Evolutionary conservation across 2,888 invertebrate genomes (phyloP).

Genomic region (Quadroppia sp.): DNA sequence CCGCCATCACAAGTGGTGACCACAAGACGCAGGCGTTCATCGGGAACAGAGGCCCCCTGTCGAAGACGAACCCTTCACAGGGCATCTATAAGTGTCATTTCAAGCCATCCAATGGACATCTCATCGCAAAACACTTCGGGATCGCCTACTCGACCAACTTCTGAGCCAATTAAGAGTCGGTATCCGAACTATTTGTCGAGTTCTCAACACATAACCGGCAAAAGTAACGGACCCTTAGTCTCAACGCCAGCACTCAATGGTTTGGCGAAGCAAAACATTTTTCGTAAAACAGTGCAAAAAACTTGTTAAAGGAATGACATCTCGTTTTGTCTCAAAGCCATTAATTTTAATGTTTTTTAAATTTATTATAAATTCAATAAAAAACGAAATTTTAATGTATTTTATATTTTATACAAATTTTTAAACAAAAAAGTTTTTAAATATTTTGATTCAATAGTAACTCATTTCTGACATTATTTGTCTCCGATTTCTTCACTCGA

Average conservation of each 20-base stretch:
- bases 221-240: conserved; percentile 3
- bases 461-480: not conserved
- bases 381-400: not conserved
- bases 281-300: conserved; percentile 35
- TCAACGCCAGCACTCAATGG: not conserved
- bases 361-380: not conserved
- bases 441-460: not conserved
- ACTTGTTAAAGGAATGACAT: conserved; percentile 9
- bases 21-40: not conserved
- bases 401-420: not conserved
- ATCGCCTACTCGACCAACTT: conserved; percentile 27
- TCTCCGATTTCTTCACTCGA: not conserved
- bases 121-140: not conserved
- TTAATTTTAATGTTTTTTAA: conserved; percentile 3
- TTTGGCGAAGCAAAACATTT: conserved; percentile 11
- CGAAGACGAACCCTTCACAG: not conserved
- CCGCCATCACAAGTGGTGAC: not conserved
- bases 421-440: not conserved
- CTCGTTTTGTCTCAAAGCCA: not conserved
- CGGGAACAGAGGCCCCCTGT: not conserved
- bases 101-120: not conserved
- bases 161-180: conserved; percentile 40
- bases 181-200: conserved; percentile 44
- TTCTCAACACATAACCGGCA: conserved; percentile 44
- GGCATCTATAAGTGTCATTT: conserved; percentile 4